Evolutionary conservation across 2,888 invertebrate genomes (phyloP), one percentile per base, ranked within the genome.

Genomic region (Scelioninae gen. 2): DNA sequence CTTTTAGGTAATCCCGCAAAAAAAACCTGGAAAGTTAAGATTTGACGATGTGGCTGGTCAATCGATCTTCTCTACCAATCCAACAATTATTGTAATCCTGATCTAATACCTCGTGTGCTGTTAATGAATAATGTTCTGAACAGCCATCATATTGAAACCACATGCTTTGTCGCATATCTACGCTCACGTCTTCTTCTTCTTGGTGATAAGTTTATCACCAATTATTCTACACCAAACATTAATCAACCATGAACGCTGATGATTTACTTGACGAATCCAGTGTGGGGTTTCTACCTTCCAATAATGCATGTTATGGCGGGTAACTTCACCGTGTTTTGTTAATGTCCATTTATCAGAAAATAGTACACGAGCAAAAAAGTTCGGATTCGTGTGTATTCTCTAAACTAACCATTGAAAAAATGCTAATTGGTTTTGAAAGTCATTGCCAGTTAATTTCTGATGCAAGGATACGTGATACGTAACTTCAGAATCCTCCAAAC

Each of bases 41-140:
- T 37, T 9, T 37, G 37, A 9, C 9, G 50, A 67, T 67, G 5
- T 53, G 15, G 45, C 67, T 67, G 18, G 57, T 43, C 61, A 67
- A 25, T n/a, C 31, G 11, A 16, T 46, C 53, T 33, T 41, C 43
- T 43, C 52, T 46, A 22, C 50, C 18, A 13, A 33, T 50, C 50
- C 18, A 50, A 7, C 50, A 9, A 35, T 16, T 33, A 52, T 37
- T 52, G 37, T 52, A 52, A 28, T 37, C 37, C 16, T 37, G 35
- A 19, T 52, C 22, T 15, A 52, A 35, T 15, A 52, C 37, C 13
- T 52, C 37, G 7, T 37, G 11, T 52, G 52, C 33, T 52, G 11
- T 11, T 11, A 18, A 11, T 50, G 33, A 50, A 18, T 33, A 50
- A 33, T 33, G 33, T 22, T 31, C n/a, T 50, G 16, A 7, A 13